phyloP scores from a whole-genome alignment of 2,113 vertebrate species.

The Perccottus glenii region DNA sequence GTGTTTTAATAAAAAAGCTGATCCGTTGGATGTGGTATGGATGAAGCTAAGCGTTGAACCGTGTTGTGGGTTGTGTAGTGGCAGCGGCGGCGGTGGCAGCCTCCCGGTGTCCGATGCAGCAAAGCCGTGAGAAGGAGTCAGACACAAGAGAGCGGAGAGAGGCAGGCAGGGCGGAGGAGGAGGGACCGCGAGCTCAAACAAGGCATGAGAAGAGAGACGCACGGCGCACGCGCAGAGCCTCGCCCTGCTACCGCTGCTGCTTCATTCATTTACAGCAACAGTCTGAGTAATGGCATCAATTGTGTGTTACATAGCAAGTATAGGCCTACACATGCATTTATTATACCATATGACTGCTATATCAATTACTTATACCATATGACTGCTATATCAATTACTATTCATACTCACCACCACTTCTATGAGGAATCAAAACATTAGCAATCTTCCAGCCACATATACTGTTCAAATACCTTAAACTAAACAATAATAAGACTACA shows the following conservation, averaged over 20 bases:
- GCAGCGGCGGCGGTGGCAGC: slow-evolving; percentile 38
- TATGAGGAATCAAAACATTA: too few relatives aligned
- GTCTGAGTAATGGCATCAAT: slow-evolving; percentile 63
- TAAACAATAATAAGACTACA: too few relatives aligned
- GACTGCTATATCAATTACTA: too few relatives aligned
- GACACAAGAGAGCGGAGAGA: slow-evolving; percentile 55
- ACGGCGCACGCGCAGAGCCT: slow-evolving; percentile 79
- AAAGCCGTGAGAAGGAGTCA: slow-evolving; percentile 79
- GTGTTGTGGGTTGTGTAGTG: not conserved
- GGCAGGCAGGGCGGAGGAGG: slow-evolving; percentile 26
- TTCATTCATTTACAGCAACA: slow-evolving; percentile 58
- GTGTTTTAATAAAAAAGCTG: slow-evolving; percentile 25
- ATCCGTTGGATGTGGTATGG: slow-evolving; percentile 17
- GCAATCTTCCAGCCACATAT: too few relatives aligned
- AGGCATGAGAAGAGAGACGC: slow-evolving; percentile 61
- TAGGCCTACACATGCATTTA: too few relatives aligned
- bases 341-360: too few relatives aligned
- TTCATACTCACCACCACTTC: too few relatives aligned
- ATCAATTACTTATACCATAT: too few relatives aligned
- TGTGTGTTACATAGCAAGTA: slow-evolving; percentile 1
- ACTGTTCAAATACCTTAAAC: too few relatives aligned
- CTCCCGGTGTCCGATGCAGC: slow-evolving; percentile 78
- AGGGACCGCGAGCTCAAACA: slow-evolving; percentile 56
- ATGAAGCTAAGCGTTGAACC: not conserved
- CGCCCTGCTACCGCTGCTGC: slow-evolving; percentile 65